Base-by-base conservation (phyloP, 2,797 vertebrate genomes). In the Bovichtus diacanthus region DNA sequence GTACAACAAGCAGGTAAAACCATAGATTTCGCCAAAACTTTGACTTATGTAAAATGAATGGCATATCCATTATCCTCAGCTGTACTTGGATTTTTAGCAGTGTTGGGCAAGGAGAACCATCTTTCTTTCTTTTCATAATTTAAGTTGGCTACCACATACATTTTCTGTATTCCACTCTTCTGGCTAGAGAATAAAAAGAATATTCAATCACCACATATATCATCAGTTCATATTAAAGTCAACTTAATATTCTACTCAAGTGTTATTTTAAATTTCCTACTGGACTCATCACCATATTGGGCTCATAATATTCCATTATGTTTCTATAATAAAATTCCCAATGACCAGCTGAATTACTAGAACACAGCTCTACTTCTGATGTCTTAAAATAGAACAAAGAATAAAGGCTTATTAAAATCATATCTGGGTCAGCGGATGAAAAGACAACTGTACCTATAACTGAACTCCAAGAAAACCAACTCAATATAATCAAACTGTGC, bases 281-380 rank as follows among this genome's bases (percentile, higher is more conserved):
- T 7, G 15, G 15, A 46, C 19, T 59, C 61, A 47, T 69, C 41
- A 68, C 59, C 31, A 54, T 27, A 39, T 51, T 50, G 9, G 43
- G 39, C 12, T 66, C 3, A 31, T 49, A 66, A 53, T 16, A 39
- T 64, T 49, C 60, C 69, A 71, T 60, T 53, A 44, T 73, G 58
- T 73, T 83, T 67, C 49, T 59, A 15, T 69, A 78, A 79, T 85
- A 53, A 78, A 85, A 80, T 70, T 81, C 67, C 39, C 67, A 70
- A 56, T 74, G 76, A 61, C 69, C 56, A 31, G 64, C 70, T 41
- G 41, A 78, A 78, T 77, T 41, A 54, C 25, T 11, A 21, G 34
- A 69, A 64, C 8, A 1, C 49, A 34, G 54, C 61, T 55, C 25
- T 47, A 34, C 27, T 23, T 84, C 49, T 67, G 31, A 34, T 31